Base-by-base conservation (phyloP, 2,888 invertebrate species). In the Agonum fuliginosum region DNA sequence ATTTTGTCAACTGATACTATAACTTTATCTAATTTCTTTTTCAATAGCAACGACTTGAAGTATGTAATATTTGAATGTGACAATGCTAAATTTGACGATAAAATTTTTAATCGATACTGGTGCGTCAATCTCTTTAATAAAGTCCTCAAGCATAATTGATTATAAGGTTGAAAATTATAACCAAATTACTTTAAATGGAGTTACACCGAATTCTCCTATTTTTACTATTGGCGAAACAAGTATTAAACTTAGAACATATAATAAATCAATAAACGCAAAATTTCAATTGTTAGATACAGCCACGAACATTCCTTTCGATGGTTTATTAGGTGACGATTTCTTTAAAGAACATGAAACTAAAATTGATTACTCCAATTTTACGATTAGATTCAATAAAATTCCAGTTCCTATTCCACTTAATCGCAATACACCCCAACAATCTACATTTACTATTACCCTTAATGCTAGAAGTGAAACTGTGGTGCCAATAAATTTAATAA, bases 301-400 rank as follows among this genome's bases (percentile, higher is more conserved):
- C 6, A 14, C 70, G 0, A 70, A 70, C n/a, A 48, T 70, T n/a
- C 48, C 70, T 24, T 70, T 48, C 19, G 70, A 70, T 30, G 48
- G 48, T 0, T 19, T 70, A 12, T 17, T 70, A 12, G 70, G 70
- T 4, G 27, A 70, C 6, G 70, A 70, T 70, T 70, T 70, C 14
- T 46, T 70, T 48, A 27, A 12, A 34, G n/a, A 19, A 30, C 8
- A 70, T 8, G 27, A 46, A 48, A 8, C 48, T 5, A 46, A 70
- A 70, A 48, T 48, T 12, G 48, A 70, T 48, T 70, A 70, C 27
- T 14, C 0, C n/a, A 70, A 5, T 48, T 37, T 8, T 5, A 30
- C 27, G 14, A 27, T 70, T 6, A n/a, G 6, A 1, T 27, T 70
- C 17, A 24, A 46, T n/a, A 48, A 24, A 2, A 12, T 70, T 2